Percentiles rank a stretch among this genome's conserved stretches.
These are phyloP conservation scores for Zelostemma sp. DNA, from an alignment of 1,140 invertebrate species.

Conservation along the genomic window DNA sequence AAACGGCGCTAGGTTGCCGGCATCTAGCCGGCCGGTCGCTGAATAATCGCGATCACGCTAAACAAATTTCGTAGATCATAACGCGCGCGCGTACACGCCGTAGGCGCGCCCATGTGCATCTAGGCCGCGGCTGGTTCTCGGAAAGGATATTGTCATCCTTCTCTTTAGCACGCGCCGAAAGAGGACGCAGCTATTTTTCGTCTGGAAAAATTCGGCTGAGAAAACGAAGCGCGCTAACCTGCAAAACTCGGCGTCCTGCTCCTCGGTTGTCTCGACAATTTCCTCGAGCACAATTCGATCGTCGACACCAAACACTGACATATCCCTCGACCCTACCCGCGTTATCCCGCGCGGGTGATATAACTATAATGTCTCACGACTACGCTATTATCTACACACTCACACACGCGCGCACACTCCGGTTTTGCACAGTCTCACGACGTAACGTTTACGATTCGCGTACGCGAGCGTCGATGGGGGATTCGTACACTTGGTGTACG, in stretches of 20 bases:
- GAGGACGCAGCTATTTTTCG: not conserved
- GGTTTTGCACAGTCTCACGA: no score
- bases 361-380: no score
- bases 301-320: slow-evolving; percentile 67
- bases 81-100: no score
- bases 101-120: no score
- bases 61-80: no score
- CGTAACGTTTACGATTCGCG: no score
- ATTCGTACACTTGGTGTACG: no score
- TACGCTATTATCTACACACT: slow-evolving; percentile 33
- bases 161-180: not conserved
- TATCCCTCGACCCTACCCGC: slow-evolving; percentile 58
- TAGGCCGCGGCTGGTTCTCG: slow-evolving; percentile 2
- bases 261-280: slow-evolving; percentile 66
- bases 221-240: slow-evolving; percentile 58
- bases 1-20: not conserved
- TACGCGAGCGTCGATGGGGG: no score
- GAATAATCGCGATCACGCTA: not conserved
- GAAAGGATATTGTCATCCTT: not conserved
- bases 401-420: no score
- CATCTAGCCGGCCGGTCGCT: not conserved
- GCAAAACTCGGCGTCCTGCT: slow-evolving; percentile 62
- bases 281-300: slow-evolving; percentile 67
- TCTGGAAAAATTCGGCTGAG: not conserved
- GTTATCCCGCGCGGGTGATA: slow-evolving; percentile 38